A percentile compares a stretch with the other conserved stretches of the same genome.
Conservation (phyloP, 2,113 vertebrate species). For the Illadopsis cleaveri region DNA sequence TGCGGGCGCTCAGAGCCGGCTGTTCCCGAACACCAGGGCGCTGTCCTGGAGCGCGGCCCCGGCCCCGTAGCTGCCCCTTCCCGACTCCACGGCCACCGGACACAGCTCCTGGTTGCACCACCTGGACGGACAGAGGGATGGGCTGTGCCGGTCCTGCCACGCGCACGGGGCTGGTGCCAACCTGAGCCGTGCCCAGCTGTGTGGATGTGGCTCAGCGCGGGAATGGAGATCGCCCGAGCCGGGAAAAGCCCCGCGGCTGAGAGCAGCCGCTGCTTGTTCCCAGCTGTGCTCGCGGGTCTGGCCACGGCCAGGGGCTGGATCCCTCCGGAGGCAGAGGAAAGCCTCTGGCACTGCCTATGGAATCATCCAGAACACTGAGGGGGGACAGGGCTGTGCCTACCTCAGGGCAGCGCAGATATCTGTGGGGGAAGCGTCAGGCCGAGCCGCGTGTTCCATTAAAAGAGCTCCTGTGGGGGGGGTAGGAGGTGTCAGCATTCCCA, state of each 20-base stretch:
- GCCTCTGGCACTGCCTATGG: accelerated
- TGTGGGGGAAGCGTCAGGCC: constrained; percentile 59
- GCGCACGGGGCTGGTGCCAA: accelerated
- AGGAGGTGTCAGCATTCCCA: accelerated
- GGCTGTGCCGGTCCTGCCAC: accelerated
- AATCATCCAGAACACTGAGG: accelerated
- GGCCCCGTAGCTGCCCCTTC: constrained; percentile 60
- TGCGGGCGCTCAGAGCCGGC: neutral
- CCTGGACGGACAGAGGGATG: constrained; percentile 36
- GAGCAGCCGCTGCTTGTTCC: neutral
- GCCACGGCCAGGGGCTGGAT: accelerated
- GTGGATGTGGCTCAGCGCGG: no score
- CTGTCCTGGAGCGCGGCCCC: neutral
- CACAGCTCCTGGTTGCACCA: constrained; percentile 85
- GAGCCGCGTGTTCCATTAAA: constrained; percentile 76
- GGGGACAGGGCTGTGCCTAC: neutral
- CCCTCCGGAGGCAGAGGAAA: neutral
- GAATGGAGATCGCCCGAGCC: accelerated
- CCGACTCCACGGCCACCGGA: constrained; percentile 59
- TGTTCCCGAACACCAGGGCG: constrained; percentile 70
- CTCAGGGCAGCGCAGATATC: constrained; percentile 72
- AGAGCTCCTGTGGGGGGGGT: constrained; percentile 72
- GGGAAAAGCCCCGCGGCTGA: neutral
- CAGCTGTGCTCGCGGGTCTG: no score
- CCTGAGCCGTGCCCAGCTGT: accelerated